Percentiles rank a stretch among this genome's conserved stretches.
phyloP scores from a whole-genome alignment of 2,888 invertebrate genomes.

The Phania funesta region DNA sequence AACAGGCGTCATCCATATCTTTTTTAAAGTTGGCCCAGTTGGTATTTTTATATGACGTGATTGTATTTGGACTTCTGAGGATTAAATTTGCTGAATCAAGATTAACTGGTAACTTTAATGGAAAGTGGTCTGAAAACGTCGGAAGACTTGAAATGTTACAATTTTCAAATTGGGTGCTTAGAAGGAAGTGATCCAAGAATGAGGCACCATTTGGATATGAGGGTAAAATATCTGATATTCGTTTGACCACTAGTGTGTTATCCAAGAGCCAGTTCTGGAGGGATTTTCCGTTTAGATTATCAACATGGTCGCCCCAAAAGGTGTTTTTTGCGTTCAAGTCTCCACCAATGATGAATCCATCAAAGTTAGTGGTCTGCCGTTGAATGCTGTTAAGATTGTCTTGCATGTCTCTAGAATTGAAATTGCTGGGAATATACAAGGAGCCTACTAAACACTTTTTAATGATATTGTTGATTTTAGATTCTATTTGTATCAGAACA shows the following conservation, averaged over 20 bases:
- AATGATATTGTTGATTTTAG: not conserved
- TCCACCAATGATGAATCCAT: slow-evolving; percentile 7
- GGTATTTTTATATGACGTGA: not conserved
- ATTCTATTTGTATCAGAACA: not conserved
- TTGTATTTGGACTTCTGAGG: no score
- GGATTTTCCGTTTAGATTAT: not conserved
- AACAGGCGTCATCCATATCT: not conserved
- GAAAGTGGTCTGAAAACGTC: not conserved
- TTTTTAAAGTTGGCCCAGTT: not conserved
- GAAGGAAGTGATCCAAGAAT: no score
- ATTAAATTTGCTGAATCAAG: no score
- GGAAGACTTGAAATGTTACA: not conserved
- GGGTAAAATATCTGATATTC: not conserved
- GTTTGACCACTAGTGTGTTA: not conserved
- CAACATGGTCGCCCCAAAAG: no score
- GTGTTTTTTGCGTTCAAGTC: slow-evolving; percentile 10
- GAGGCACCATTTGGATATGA: no score
- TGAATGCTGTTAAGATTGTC: not conserved
- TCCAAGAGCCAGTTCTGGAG: not conserved
- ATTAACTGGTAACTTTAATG: not conserved
- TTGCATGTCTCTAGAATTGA: not conserved
- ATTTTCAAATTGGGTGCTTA: not conserved
- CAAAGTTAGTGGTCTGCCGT: not conserved
- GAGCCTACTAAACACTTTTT: slow-evolving; percentile 11
- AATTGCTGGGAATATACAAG: no score